Conservation (phyloP, 2,888 invertebrate genomes). For the Zhuqinia jingwanae region DNA sequence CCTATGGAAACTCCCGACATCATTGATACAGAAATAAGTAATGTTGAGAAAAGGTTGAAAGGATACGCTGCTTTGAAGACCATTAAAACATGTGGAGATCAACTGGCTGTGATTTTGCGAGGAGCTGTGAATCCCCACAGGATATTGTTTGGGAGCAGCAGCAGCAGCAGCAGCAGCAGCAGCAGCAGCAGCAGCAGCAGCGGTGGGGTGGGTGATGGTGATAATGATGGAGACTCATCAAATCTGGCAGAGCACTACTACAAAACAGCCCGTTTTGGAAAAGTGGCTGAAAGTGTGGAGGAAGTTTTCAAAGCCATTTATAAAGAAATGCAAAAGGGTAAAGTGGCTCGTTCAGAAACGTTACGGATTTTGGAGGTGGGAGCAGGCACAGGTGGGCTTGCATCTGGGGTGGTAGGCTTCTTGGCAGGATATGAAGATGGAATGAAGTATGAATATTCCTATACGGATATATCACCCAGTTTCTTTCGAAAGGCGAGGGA, state of each 20-base stretch:
- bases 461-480: conserved; percentile 58
- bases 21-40: too few relatives aligned
- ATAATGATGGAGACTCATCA: neutral
- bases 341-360: conserved; percentile 24
- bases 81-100: neutral
- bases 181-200: too few relatives aligned
- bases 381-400: conserved; percentile 35
- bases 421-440: too few relatives aligned
- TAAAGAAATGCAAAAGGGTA: neutral
- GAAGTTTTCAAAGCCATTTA: neutral
- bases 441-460: conserved; percentile 43
- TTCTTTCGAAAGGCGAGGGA: conserved; percentile 62
- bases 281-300: neutral
- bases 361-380: conserved; percentile 59
- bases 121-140: neutral
- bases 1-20: neutral
- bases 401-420: neutral
- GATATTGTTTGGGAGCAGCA: conserved; percentile 12
- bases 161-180: too few relatives aligned
- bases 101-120: conserved; percentile 6
- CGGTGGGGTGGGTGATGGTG: too few relatives aligned
- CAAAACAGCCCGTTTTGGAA: neutral
- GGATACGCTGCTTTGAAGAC: neutral
- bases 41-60: neutral
- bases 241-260: conserved; percentile 32